A percentile compares a stretch with the other conserved stretches of the same genome.
Conservation (phyloP, 2,113 vertebrate species). For the Nycticryphes semicollaris region DNA sequence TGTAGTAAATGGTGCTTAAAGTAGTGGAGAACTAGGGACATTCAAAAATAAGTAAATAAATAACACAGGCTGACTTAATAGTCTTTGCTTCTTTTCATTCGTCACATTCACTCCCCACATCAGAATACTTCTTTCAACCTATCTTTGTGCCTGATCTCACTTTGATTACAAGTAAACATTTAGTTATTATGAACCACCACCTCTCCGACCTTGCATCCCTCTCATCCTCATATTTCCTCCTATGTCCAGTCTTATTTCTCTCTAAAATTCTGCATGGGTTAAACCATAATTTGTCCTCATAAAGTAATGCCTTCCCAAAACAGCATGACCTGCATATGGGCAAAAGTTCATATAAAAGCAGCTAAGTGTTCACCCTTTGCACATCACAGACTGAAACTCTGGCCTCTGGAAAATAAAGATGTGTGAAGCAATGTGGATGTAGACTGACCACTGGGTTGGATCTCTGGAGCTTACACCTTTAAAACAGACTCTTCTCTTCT, state of each 20-base stretch:
- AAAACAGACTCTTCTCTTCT: not conserved
- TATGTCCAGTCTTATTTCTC: not conserved
- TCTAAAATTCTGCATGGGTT: not conserved
- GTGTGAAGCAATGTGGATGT: not conserved
- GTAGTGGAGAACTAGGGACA: not conserved
- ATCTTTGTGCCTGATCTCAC: not conserved
- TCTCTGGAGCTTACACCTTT: not conserved
- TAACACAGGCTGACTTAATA: not conserved
- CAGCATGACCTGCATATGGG: not conserved
- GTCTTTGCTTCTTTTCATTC: not conserved
- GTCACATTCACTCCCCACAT: not conserved
- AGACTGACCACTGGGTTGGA: not conserved
- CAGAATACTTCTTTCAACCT: not conserved
- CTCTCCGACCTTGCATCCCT: not conserved
- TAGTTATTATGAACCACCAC: not conserved
- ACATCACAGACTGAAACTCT: not conserved
- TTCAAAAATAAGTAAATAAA: not conserved
- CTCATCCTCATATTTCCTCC: not conserved
- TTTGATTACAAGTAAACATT: not conserved
- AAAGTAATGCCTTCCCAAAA: not conserved
- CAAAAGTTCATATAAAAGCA: not conserved
- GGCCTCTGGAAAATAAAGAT: not conserved
- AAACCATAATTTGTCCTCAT: not conserved
- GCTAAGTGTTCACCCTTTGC: not conserved
- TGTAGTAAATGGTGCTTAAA: not conserved